Evolutionary conservation across 1,140 invertebrate genomes (phyloP).

Genomic region (Heliconius nattereri): DNA sequence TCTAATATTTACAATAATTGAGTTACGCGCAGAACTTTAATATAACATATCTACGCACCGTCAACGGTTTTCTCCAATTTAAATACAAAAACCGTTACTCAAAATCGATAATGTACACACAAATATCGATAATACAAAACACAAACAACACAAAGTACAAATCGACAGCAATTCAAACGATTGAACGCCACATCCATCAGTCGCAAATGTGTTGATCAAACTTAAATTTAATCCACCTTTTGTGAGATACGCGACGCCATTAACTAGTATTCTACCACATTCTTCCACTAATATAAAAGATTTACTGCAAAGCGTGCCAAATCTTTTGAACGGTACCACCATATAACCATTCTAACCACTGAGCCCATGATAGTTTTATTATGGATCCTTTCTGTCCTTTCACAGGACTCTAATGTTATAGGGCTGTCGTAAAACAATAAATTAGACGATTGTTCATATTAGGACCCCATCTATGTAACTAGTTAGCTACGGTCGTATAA

Average conservation of each 20-base stretch:
- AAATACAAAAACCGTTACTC: neutral
- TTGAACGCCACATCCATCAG: constrained; percentile 51
- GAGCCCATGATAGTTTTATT: constrained; percentile 72
- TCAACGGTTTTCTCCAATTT: neutral
- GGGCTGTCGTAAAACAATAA: constrained; percentile 77
- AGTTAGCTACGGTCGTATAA: constrained; percentile 55
- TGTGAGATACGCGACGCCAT: neutral
- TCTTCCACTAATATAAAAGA: constrained; percentile 61
- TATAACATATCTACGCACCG: neutral
- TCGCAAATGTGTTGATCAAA: constrained; percentile 69
- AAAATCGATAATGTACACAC: neutral
- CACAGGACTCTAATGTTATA: constrained; percentile 64
- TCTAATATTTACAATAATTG: too few species aligned
- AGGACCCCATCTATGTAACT: constrained; percentile 30
- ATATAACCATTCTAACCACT: neutral
- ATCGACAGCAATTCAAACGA: neutral
- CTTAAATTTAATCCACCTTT: constrained; percentile 56
- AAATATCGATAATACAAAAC: neutral
- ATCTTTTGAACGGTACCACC: constrained; percentile 58
- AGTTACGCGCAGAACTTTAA: neutral
- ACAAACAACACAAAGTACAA: neutral
- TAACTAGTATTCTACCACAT: constrained; percentile 59
- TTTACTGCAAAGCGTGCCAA: constrained; percentile 65
- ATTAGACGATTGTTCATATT: constrained; percentile 68
- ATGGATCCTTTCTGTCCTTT: constrained; percentile 62